Percentiles rank a stretch among this genome's conserved stretches.
phyloP scores from a whole-genome alignment of 2,888 invertebrate species.

The Thecocarcelia acutangulata region DNA sequence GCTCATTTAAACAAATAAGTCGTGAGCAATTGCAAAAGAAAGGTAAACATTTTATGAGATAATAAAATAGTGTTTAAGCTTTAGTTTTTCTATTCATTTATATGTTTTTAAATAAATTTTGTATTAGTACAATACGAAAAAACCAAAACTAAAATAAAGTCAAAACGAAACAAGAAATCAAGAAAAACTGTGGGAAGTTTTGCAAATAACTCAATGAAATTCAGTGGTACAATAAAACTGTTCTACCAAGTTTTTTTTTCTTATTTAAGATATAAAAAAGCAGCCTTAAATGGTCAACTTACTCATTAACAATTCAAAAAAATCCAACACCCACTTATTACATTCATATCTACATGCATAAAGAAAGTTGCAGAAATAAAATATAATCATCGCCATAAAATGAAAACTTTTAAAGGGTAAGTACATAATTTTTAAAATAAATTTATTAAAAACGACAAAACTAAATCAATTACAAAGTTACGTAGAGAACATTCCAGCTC shows the following conservation, averaged over 20 bases:
- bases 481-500: no score
- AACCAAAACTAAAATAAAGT: constrained; percentile 35
- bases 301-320: neutral
- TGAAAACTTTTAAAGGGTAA: no score
- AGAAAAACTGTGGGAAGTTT: constrained; percentile 5
- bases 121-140: constrained; percentile 54
- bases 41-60: constrained; percentile 79
- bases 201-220: constrained; percentile 6
- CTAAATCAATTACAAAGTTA: no score
- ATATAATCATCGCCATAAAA: neutral
- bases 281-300: constrained; percentile 35
- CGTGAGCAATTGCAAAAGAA: constrained; percentile 77
- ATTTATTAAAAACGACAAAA: no score
- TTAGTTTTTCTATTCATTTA: constrained; percentile 38
- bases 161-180: constrained; percentile 27
- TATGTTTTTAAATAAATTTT: constrained; percentile 49
- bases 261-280: constrained; percentile 33
- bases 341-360: no score
- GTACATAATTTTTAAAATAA: no score
- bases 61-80: constrained; percentile 66
- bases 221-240: neutral
- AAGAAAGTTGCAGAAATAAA: no score
- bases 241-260: constrained; percentile 37
- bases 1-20: constrained; percentile 78
- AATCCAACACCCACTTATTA: constrained; percentile 33